Evolutionary conservation across 2,797 vertebrate genomes (phyloP).

Genomic region (Champsocephalus esox): DNA sequence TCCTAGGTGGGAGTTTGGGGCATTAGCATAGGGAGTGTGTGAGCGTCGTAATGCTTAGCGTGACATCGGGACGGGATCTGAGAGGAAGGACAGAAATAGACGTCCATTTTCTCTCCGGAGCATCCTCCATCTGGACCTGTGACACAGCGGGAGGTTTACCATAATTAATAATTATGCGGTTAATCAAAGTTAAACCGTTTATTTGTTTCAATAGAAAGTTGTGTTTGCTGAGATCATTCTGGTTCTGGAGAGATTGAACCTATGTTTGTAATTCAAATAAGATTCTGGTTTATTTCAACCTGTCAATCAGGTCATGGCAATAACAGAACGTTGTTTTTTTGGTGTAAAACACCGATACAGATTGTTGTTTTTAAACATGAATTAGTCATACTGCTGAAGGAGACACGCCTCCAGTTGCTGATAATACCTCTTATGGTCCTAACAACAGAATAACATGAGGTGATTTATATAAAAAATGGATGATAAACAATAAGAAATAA

Average conservation of each 20-base stretch:
- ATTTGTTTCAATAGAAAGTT: not conserved
- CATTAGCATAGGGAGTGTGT: constrained; percentile 36
- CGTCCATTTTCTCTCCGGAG: constrained; percentile 33
- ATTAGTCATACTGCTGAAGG: no score
- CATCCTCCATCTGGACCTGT: constrained; percentile 1
- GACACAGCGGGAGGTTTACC: not conserved
- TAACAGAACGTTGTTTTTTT: no score
- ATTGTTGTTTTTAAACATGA: no score
- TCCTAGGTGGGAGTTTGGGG: constrained; percentile 47
- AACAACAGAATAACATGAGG: no score
- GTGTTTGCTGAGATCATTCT: not conserved
- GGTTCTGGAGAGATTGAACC: not conserved
- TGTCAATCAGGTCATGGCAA: not conserved
- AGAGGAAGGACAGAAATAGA: constrained; percentile 44
- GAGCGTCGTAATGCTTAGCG: constrained; percentile 15
- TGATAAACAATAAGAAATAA: no score
- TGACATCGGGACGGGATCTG: constrained; percentile 33
- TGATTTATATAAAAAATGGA: no score
- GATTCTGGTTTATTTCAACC: not conserved
- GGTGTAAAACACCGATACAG: no score
- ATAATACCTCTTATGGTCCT: no score
- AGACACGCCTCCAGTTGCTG: no score
- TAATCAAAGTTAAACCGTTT: not conserved
- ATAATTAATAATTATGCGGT: not conserved
- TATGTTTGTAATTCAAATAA: not conserved